Base-by-base conservation (phyloP, 1,140 invertebrate genomes). In the Ephestia elutella region DNA sequence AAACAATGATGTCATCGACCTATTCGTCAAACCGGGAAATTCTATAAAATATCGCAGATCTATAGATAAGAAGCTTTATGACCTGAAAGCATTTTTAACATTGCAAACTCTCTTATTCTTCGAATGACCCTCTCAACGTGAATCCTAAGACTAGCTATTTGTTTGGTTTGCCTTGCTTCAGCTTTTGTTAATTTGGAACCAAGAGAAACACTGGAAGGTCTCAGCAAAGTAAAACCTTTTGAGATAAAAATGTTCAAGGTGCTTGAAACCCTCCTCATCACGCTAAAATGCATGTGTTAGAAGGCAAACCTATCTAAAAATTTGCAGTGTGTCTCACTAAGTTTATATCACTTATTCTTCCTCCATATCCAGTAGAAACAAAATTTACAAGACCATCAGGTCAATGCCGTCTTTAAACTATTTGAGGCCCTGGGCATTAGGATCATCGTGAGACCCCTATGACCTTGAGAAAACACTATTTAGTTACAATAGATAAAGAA, bases 101-200 rank as follows among this genome's bases (percentile, higher is more conserved):
- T 54, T 0, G 13, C 10, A 49, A 60, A 60, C 17, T 60, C 58
- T 25, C 58, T 51, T 4, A 54, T 1, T 48, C 51, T 54, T 54
- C 58, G 48, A 18, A 60, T 54, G 3, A 60, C 58, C 19, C 58
- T 54, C 19, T 60, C 51, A 0, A 60, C 17, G 49, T 54, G 51
- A 48, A 59, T 59, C 35, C 57, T 3, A 9, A 59, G 32, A 35
- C 57, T 60, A n/a, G 58, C 58, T 17, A 60, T 60, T 54, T 60
- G 10, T 8, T 48, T 60, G 15, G 58, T 60, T 49, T 54, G 38
- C 20, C 20, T 54, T 25, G 17, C 35, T 28, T 60, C 58, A 28
- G 5, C 18, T 54, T 54, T 60, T 2, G 51, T 18, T 25, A 60
- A 49, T 55, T 54, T 60, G 10, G 38, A 28, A 17, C 38, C 51